Evolutionary conservation across 2,797 vertebrate genomes (phyloP).

Genomic region (Eupleurogrammus muticus): DNA sequence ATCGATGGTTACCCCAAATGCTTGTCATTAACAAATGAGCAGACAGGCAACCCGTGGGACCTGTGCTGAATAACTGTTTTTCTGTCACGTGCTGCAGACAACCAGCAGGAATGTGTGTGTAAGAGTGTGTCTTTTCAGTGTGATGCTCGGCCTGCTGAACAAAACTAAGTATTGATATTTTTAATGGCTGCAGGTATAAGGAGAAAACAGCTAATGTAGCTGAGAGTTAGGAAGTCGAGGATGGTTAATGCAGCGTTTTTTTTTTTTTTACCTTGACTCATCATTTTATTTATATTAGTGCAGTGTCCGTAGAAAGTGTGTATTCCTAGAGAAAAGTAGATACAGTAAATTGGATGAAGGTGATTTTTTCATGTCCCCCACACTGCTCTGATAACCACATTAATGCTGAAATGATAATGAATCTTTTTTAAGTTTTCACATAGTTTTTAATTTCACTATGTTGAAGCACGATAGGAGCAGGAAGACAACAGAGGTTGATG

Average conservation of each 20-base stretch:
- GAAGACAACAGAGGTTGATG: too few relatives aligned
- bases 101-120: slow-evolving; percentile 37
- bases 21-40: slow-evolving; percentile 83
- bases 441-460: too few relatives aligned
- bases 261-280: slow-evolving; percentile 36
- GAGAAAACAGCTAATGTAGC: slow-evolving; percentile 47
- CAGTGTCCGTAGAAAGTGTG: too few relatives aligned
- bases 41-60: slow-evolving; percentile 61
- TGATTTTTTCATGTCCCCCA: too few relatives aligned
- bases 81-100: slow-evolving; percentile 54
- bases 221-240: slow-evolving; percentile 13
- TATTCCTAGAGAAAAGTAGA: too few relatives aligned
- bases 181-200: slow-evolving; percentile 50
- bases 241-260: too few relatives aligned
- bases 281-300: slow-evolving; percentile 21
- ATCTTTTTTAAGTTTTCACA: too few relatives aligned
- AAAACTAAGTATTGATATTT: slow-evolving; percentile 44
- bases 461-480: too few relatives aligned
- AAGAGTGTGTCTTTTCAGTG: slow-evolving; percentile 7
- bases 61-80: slow-evolving; percentile 74
- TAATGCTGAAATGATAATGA: too few relatives aligned
- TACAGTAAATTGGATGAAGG: too few relatives aligned
- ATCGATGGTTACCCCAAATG: slow-evolving; percentile 80
- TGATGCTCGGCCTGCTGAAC: slow-evolving; percentile 33
- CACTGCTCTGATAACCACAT: too few relatives aligned